Evolutionary conservation across 53 echinoderm and acorn worm species (phyloP).

Genomic region (Echinarachnius parma): DNA sequence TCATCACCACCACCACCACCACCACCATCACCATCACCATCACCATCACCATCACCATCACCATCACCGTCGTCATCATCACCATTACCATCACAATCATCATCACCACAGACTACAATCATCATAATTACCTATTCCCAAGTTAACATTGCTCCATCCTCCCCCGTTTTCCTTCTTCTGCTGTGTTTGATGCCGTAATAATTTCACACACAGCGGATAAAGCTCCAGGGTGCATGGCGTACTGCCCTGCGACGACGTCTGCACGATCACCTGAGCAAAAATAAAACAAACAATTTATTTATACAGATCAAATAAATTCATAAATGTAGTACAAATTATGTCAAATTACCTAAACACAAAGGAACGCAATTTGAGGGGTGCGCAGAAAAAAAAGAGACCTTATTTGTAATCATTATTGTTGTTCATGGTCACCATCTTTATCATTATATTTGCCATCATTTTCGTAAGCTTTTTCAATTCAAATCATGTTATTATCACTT

Average conservation of each 20-base stretch:
- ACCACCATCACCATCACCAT: not conserved
- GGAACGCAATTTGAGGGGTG: too few relatives aligned
- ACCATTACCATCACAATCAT: not conserved
- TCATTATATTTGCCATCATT: too few relatives aligned
- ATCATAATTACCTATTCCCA: slow-evolving; percentile 63
- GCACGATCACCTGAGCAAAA: slow-evolving; percentile 70
- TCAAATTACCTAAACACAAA: not conserved
- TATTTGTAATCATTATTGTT: too few relatives aligned
- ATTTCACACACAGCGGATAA: slow-evolving; percentile 85
- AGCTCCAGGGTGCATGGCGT: slow-evolving; percentile 63
- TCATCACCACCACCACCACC: not conserved
- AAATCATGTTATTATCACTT: too few relatives aligned
- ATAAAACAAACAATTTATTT: not conserved
- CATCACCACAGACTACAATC: not conserved
- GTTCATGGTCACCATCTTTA: too few relatives aligned
- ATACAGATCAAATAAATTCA: not conserved
- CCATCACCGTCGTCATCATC: not conserved
- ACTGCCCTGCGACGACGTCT: slow-evolving; percentile 57
- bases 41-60: not conserved
- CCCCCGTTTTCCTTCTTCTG: slow-evolving; percentile 83
- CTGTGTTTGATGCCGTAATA: slow-evolving; percentile 78
- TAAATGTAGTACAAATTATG: not conserved
- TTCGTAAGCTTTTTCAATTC: too few relatives aligned
- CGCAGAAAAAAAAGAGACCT: too few relatives aligned
- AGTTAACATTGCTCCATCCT: slow-evolving; percentile 91